These are phyloP conservation scores for Sminthopsis crassicaudata DNA, from an alignment of 2,113 vertebrate species.

Conservation along the genomic window DNA sequence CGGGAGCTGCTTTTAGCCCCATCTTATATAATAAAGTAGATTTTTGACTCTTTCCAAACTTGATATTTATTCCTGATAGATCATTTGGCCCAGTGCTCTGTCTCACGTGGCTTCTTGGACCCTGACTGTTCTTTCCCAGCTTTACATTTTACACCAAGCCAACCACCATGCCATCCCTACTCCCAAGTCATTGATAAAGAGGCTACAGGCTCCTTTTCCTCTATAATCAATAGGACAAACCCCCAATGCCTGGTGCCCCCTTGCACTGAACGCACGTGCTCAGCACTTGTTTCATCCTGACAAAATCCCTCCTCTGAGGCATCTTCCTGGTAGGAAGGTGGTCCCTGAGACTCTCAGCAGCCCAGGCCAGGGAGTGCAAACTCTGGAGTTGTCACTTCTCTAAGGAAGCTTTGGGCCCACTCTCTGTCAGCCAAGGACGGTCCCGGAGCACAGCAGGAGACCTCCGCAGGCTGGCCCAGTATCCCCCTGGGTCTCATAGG, in stretches of 20 bases:
- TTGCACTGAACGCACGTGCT: background rate
- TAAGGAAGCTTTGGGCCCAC: background rate
- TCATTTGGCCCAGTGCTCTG: background rate
- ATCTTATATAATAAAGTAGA: too few relatives aligned
- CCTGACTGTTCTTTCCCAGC: background rate
- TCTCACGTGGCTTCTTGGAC: background rate
- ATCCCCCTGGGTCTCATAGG: background rate
- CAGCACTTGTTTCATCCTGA: background rate
- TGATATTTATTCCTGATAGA: too few relatives aligned
- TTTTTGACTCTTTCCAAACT: too few relatives aligned
- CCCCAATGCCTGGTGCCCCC: background rate
- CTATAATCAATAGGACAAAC: background rate
- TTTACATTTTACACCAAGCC: background rate
- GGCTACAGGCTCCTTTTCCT: background rate
- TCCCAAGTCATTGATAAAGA: background rate
- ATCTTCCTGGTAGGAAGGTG: background rate
- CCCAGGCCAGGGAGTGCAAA: too few relatives aligned
- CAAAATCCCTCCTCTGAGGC: background rate
- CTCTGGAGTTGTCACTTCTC: background rate
- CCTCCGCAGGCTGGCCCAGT: background rate
- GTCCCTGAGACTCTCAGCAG: background rate
- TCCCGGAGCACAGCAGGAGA: background rate
- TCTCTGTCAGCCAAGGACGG: background rate
- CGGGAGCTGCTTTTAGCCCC: too few relatives aligned
- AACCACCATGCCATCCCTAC: background rate